Percentiles rank a stretch among this genome's conserved stretches.
These are phyloP conservation scores for Pseudobourletiella spinata DNA, from an alignment of 1,140 invertebrate species.

Conservation along the genomic window DNA sequence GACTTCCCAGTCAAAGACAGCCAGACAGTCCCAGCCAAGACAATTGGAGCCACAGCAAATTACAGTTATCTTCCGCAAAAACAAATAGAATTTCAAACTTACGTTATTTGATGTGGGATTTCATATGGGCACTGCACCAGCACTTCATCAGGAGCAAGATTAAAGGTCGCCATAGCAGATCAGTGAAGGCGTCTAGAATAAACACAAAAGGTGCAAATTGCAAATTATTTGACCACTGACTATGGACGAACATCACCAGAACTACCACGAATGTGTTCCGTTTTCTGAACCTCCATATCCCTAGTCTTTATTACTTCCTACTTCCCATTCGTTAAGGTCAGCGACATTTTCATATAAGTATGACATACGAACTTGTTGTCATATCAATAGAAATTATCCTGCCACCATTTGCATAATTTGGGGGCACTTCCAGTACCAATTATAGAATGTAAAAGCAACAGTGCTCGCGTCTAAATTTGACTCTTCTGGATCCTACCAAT, in stretches of 20 bases:
- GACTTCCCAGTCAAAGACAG: not conserved
- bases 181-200: not conserved
- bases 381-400: too few species aligned
- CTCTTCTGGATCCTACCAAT: too few species aligned
- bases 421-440: too few species aligned
- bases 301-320: too few species aligned
- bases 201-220: not conserved
- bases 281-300: not conserved
- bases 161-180: not conserved
- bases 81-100: conserved; percentile 5
- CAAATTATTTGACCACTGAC: not conserved
- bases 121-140: conserved; percentile 18
- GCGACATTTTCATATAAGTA: too few species aligned
- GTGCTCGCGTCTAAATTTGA: too few species aligned
- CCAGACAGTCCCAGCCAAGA: not conserved
- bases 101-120: conserved; percentile 8
- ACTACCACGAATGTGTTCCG: not conserved
- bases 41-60: not conserved
- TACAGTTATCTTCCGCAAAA: not conserved
- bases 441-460: too few species aligned
- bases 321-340: too few species aligned
- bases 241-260: not conserved
- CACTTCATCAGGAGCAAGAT: conserved; percentile 8
- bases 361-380: too few species aligned
- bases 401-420: too few species aligned